Percentiles rank a stretch among this genome's conserved stretches.
Conservation (phyloP, 2,888 invertebrate genomes). For the Megamerina dolium region DNA sequence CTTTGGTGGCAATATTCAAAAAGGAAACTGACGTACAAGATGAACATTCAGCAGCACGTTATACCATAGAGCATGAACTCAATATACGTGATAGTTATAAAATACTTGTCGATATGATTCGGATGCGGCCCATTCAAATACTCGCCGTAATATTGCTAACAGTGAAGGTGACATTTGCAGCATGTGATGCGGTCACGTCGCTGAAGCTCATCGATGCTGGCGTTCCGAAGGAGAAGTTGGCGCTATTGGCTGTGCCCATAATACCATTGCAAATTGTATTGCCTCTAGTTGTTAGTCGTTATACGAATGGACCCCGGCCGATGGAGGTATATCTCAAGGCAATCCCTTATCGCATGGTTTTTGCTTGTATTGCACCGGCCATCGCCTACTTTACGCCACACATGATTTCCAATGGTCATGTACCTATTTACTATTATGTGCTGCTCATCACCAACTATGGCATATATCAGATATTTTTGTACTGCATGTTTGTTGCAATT, state of each 20-base stretch:
- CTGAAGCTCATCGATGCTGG: constrained; percentile 94
- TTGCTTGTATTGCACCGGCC: constrained; percentile 76
- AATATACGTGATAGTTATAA: constrained; percentile 69
- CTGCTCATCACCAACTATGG: constrained; percentile 72
- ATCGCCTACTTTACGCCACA: constrained; percentile 82
- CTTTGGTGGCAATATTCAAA: constrained; percentile 83
- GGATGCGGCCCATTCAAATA: constrained; percentile 72
- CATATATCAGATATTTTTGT: constrained; percentile 90
- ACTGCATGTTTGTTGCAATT: constrained; percentile 94
- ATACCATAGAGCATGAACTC: constrained; percentile 46
- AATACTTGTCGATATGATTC: constrained; percentile 74
- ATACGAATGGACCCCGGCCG: constrained; percentile 83
- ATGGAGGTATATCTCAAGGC: constrained; percentile 83
- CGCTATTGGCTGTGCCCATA: constrained; percentile 85
- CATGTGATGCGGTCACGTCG: constrained; percentile 90
- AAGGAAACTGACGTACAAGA: constrained; percentile 59
- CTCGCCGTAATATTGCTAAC: constrained; percentile 79
- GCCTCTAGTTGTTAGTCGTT: constrained; percentile 69
- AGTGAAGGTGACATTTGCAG: constrained; percentile 89
- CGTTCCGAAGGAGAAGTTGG: constrained; percentile 90
- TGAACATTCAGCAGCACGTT: constrained; percentile 36
- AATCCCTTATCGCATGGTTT: constrained; percentile 78
- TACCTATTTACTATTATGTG: constrained; percentile 70
- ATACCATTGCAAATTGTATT: constrained; percentile 90
- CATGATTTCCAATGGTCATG: constrained; percentile 54